Evolutionary conservation across 2,888 invertebrate genomes (phyloP).

Genomic region (Melieria omissa): DNA sequence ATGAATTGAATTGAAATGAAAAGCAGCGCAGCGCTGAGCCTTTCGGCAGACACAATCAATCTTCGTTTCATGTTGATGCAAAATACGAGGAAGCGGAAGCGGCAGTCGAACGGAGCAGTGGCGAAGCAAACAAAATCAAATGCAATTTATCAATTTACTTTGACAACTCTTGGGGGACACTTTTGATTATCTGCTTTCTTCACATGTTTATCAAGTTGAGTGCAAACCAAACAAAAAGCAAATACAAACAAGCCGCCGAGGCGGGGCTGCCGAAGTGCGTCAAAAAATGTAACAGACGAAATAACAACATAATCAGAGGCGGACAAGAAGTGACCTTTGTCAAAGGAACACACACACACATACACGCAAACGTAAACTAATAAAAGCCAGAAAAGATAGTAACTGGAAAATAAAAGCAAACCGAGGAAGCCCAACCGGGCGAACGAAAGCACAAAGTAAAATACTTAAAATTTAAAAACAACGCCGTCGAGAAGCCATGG

Average conservation of each 20-base stretch:
- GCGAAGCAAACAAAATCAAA: neutral
- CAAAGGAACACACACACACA: slow-evolving; percentile 2
- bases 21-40: too few relatives aligned
- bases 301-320: slow-evolving; percentile 7
- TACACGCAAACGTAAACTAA: neutral
- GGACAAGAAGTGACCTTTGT: slow-evolving; percentile 16
- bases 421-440: too few relatives aligned
- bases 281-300: slow-evolving; percentile 5
- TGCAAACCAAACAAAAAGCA: neutral
- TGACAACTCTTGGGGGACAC: neutral
- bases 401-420: too few relatives aligned
- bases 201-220: slow-evolving; percentile 6
- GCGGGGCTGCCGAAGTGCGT: neutral
- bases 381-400: neutral
- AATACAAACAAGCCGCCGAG: neutral
- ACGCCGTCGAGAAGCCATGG: too few relatives aligned
- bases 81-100: neutral
- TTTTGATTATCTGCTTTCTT: slow-evolving; percentile 7
- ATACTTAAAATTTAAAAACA: too few relatives aligned
- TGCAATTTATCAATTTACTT: slow-evolving; percentile 13
- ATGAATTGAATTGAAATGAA: too few relatives aligned
- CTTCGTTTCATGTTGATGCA: neutral
- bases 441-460: too few relatives aligned
- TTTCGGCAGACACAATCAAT: neutral
- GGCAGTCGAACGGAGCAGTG: too few relatives aligned